A percentile compares a stretch with the other conserved stretches of the same genome.
phyloP scores from a whole-genome alignment of 2,113 vertebrate species.

The Sterrhoptilus dennistouni region DNA sequence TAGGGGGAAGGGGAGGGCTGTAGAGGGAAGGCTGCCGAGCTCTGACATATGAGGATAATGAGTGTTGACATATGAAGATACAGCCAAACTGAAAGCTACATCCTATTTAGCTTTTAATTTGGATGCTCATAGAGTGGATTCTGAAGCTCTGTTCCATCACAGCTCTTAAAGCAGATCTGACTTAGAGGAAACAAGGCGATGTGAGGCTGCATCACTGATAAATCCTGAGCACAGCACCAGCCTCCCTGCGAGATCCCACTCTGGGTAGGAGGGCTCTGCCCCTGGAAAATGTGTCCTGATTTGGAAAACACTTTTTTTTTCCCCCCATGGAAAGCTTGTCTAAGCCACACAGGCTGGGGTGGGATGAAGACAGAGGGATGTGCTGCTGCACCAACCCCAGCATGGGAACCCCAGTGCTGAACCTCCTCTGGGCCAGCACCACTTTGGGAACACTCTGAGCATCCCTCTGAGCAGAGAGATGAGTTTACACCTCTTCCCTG shows the following conservation, averaged over 20 bases:
- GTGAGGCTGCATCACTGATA: conserved; percentile 65
- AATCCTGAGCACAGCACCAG: neutral
- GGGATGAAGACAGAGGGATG: neutral
- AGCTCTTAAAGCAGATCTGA: conserved; percentile 75
- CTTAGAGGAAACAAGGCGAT: conserved; percentile 77
- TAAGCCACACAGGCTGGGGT: rapidly evolving
- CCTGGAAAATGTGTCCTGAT: neutral
- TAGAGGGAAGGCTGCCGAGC: neutral
- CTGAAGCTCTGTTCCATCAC: conserved; percentile 57
- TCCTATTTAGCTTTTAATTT: conserved; percentile 84
- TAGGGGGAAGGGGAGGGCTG: neutral
- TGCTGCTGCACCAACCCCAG: neutral
- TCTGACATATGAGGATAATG: conserved; percentile 70
- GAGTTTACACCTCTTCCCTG: neutral
- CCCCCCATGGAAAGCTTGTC: neutral
- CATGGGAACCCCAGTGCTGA: rapidly evolving
- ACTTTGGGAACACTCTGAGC: rapidly evolving
- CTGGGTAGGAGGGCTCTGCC: neutral
- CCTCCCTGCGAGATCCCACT: rapidly evolving
- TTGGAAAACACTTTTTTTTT: neutral
- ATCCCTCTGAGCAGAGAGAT: rapidly evolving
- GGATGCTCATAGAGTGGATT: conserved; percentile 74
- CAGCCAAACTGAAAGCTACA: conserved; percentile 77
- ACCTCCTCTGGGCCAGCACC: neutral
- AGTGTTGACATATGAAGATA: conserved; percentile 72